These are phyloP conservation scores for Ochotona princeps DNA, from an alignment of 2,113 vertebrate genomes.

Conservation along the genomic window DNA sequence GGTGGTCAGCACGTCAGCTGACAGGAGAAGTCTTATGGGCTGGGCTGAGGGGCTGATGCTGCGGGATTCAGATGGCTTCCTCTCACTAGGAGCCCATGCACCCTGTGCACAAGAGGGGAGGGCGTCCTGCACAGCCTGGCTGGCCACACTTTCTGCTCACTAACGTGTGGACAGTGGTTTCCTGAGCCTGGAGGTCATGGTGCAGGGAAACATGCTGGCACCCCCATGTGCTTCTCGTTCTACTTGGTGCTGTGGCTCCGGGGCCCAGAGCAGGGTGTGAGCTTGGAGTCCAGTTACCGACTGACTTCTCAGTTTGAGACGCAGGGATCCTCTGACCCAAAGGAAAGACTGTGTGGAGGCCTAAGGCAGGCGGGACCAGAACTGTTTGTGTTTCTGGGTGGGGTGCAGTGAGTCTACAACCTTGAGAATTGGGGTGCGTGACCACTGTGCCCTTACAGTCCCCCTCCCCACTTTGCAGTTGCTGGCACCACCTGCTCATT, in stretches of 20 bases:
- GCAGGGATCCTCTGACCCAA: background rate
- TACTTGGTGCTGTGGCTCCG: background rate
- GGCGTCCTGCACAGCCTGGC: background rate
- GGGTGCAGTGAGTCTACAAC: background rate
- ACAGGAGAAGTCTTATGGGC: background rate
- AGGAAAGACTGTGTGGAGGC: background rate
- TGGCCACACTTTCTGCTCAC: background rate
- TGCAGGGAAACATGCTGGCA: background rate
- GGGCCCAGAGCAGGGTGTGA: background rate
- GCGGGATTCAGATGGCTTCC: background rate
- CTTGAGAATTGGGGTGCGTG: background rate
- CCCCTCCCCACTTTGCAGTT: background rate
- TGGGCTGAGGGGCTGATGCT: background rate
- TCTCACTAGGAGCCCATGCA: background rate
- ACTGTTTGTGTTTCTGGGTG: background rate
- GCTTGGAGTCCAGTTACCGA: background rate
- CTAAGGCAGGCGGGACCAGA: background rate
- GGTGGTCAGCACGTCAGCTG: background rate
- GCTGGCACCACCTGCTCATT: background rate
- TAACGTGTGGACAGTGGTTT: background rate
- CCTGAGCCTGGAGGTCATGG: background rate
- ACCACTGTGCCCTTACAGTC: rapidly evolving
- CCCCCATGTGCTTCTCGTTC: too few relatives aligned
- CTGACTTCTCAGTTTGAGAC: background rate
- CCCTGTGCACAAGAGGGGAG: background rate